Conservation (phyloP, 2,113 vertebrate species). For the Callorhinus ursinus region DNA sequence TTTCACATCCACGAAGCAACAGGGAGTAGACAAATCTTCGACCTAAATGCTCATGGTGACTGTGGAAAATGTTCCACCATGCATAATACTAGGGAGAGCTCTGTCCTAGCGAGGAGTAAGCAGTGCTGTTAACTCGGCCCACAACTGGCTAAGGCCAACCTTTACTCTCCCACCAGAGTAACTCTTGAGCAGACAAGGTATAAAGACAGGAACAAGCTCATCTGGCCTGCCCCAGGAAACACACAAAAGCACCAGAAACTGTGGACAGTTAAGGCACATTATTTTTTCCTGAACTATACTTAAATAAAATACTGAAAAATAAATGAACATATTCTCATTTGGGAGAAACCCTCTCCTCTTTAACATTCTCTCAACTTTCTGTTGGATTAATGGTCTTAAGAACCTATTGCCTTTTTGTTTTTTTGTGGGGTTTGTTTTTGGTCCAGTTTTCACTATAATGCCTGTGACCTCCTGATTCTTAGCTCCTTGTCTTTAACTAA, state of each 20-base stretch:
- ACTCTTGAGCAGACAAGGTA: not conserved
- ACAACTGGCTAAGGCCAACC: not conserved
- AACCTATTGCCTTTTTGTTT: not conserved
- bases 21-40: not conserved
- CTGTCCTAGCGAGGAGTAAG: not conserved
- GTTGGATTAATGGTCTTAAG: not conserved
- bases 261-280: not conserved
- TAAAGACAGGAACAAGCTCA: not conserved
- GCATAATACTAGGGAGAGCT: not conserved
- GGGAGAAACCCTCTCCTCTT: not conserved
- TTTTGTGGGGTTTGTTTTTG: not conserved
- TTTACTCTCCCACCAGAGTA: not conserved
- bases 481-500: not conserved
- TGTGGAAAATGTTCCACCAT: not conserved
- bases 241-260: not conserved
- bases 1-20: not conserved
- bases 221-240: not conserved
- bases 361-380: not conserved
- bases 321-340: not conserved
- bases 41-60: not conserved
- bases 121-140: not conserved
- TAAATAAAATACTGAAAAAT: constrained; percentile 16
- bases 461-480: not conserved
- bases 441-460: not conserved
- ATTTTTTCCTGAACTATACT: not conserved